phyloP scores from a whole-genome alignment of 2,888 invertebrate genomes.

The Drosophila anomelani region DNA sequence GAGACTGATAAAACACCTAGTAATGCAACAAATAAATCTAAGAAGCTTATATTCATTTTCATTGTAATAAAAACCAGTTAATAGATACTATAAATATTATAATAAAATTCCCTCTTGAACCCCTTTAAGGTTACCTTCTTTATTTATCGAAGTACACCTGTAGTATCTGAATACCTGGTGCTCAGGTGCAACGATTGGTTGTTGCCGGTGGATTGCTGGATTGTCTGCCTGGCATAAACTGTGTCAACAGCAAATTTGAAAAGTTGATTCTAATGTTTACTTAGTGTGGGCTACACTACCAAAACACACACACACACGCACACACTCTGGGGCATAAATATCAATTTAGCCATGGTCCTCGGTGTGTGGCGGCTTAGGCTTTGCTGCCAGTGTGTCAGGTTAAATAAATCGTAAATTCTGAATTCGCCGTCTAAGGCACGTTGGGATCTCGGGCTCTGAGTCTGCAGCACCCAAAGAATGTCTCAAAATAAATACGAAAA shows the following conservation, averaged over 20 bases:
- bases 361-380: constrained; percentile 42
- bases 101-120: background rate
- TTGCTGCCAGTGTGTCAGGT: constrained; percentile 56
- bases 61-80: too few relatives aligned
- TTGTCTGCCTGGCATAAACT: constrained; percentile 54
- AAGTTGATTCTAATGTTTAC: constrained; percentile 74
- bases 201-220: constrained; percentile 26
- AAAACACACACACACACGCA: constrained; percentile 30
- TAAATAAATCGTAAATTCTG: constrained; percentile 67
- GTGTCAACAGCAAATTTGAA: constrained; percentile 77
- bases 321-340: constrained; percentile 26
- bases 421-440: constrained; percentile 24
- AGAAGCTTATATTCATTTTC: too few relatives aligned
- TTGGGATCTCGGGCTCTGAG: constrained; percentile 13
- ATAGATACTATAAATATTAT: too few relatives aligned
- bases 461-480: constrained; percentile 60
- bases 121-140: background rate
- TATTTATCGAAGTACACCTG: background rate
- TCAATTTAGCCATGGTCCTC: constrained; percentile 65
- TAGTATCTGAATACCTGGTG: constrained; percentile 14
- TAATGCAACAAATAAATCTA: too few relatives aligned
- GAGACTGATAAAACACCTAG: too few relatives aligned
- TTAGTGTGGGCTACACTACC: constrained; percentile 52
- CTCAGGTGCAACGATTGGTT: constrained; percentile 65
- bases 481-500: constrained; percentile 59